Evolutionary conservation across 2,797 vertebrate species (phyloP), one percentile per base, ranked within the genome.

Genomic region (Paedocypris micromegethes): DNA sequence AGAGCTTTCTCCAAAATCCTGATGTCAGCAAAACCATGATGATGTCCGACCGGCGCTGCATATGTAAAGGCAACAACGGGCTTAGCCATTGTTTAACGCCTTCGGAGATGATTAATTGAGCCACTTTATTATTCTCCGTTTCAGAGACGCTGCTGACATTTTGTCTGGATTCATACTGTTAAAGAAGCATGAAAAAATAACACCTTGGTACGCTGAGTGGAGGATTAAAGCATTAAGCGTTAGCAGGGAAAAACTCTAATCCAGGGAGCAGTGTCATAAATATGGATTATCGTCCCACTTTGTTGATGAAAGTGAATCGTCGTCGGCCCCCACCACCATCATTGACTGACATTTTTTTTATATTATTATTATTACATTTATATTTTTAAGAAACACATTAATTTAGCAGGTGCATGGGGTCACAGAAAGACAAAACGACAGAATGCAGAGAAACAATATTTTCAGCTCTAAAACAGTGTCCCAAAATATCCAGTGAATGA

Each of bases 91-190:
- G 49, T 72, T 69, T 54, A 41, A 73, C 39, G 55, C 59, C 51
- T 67, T 51, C 57, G 56, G 42, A 39, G 6, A 72, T 64, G 58
- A 75, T 66, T 62, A 64, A 67, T 71, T 58, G 53, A 46, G 53
- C 9, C 54, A 54, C 48, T 62, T 67, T 64, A 64, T 50, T 66
- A 51, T 59, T 4, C 5, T 58, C n/a, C 50, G 55, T 47, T 69
- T 75, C 44, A 53, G 59, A 63, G 66, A 9, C 63, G 44, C 50
- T 37, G 55, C 49, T 72, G 63, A 75, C 55, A 66, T 67, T 73
- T 70, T 63, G 53, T 62, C 52, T 70, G 40, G 53, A 63, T 61
- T 62, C 62, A n/a, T 49, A 62, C 40, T 50, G 39, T 45, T 0
- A 53, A 39, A 40, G 5, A 63, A 63, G 39, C 40, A 9, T 9